Percentiles rank a stretch among this genome's conserved stretches.
Conservation (phyloP, 2,113 vertebrate species). For the Laticauda colubrina region DNA sequence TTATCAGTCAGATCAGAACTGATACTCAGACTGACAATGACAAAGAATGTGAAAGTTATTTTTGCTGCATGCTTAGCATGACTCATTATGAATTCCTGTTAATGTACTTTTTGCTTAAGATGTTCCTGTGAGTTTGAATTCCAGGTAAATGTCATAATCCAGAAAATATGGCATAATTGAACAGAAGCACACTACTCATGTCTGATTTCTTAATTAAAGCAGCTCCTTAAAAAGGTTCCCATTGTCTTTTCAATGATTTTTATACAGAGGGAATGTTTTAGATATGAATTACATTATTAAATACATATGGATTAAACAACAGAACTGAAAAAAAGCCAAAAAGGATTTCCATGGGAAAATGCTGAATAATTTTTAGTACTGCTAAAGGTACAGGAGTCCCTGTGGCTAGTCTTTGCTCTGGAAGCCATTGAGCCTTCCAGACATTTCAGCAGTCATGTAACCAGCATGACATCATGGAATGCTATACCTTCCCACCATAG, state of each 20-base stretch:
- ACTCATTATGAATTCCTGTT: not conserved
- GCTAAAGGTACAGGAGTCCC: not conserved
- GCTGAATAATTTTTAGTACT: not conserved
- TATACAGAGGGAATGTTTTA: conserved; percentile 32
- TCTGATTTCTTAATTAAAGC: conserved; percentile 52
- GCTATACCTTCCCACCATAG: too few species aligned
- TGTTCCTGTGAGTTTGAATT: conserved; percentile 27
- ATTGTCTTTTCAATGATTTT: conserved; percentile 50
- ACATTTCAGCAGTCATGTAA: too few species aligned
- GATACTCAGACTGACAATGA: not conserved
- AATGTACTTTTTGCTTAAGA: conserved; percentile 20
- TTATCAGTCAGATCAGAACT: not conserved
- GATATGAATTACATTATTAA: conserved; percentile 48
- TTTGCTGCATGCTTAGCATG: not conserved
- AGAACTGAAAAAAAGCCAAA: conserved; percentile 18
- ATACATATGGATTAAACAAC: conserved; percentile 40
- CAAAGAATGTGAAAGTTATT: not conserved
- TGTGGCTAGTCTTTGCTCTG: too few species aligned
- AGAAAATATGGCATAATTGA: conserved; percentile 35
- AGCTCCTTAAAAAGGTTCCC: conserved; percentile 32
- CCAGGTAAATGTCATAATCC: conserved; percentile 19
- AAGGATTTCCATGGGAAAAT: conserved; percentile 24
- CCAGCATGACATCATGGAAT: too few species aligned
- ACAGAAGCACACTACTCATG: conserved; percentile 21
- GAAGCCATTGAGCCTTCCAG: too few species aligned